Evolutionary conservation across 2,113 vertebrate genomes (phyloP).

Genomic region (Ammospiza nelsoni): DNA sequence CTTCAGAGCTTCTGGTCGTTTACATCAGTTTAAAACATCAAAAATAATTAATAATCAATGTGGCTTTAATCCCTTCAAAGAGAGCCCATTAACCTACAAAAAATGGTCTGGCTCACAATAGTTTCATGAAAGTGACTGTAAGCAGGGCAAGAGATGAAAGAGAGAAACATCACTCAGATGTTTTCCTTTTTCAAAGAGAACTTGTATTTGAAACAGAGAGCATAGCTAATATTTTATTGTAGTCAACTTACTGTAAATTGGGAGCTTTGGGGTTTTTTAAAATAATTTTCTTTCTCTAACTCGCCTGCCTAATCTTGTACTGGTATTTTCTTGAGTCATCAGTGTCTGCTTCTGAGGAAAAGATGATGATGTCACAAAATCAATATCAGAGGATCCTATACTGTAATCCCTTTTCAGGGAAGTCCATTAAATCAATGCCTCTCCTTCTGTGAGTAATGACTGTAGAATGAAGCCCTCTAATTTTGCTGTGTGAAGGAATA

Average conservation of each 20-base stretch:
- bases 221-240: not conserved
- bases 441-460: slow-evolving; percentile 8
- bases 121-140: not conserved
- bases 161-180: not conserved
- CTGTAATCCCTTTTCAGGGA: slow-evolving; percentile 48
- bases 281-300: not conserved
- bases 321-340: slow-evolving; percentile 30
- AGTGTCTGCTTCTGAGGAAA: slow-evolving; percentile 10
- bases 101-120: not conserved
- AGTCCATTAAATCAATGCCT: slow-evolving; percentile 53
- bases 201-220: not conserved
- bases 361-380: slow-evolving; percentile 57
- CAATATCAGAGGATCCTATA: slow-evolving; percentile 18
- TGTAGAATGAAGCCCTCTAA: slow-evolving; percentile 20
- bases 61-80: slow-evolving; percentile 48
- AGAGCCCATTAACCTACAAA: slow-evolving; percentile 21
- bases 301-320: not conserved
- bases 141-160: slow-evolving; percentile 15
- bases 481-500: not conserved
- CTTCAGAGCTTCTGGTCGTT: slow-evolving; percentile 28
- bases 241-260: not conserved
- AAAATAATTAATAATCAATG: slow-evolving; percentile 63
- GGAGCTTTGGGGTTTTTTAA: not conserved
- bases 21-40: slow-evolving; percentile 34
- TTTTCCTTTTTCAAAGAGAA: not conserved